Base-by-base conservation (phyloP, 1,140 invertebrate species). In the Aphaenogaster floridana region DNA sequence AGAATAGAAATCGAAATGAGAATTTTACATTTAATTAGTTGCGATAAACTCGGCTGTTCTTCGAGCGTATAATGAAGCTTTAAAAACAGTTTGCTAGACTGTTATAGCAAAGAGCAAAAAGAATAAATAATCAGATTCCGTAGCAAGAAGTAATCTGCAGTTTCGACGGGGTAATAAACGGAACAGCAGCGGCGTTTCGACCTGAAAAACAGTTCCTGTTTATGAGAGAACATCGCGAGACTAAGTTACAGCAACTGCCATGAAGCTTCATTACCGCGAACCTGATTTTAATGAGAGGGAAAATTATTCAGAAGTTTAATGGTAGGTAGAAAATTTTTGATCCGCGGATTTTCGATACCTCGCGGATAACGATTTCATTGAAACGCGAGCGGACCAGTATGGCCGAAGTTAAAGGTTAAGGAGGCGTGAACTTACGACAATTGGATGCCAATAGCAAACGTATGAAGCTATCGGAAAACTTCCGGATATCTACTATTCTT, bases 351-450 rank as follows among this genome's bases (percentile, higher is more conserved):
- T 68, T 88, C 81, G 90, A 91, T 91, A 90, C 80, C 66, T 77
- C 50, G 61, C 39, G 79, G 77, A 81, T 90, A 91, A 91, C 77
- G 77, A 90, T 88, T 90, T 83, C 64, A 77, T 69, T 36, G 81
- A 88, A 90, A 81, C 71, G 76, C 50, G 52, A 72, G 63, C 15
- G 52, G 21, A 57, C 86, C 45, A 15, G 77, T 21, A 39, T 42
- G 21, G 7, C 5, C 28, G 2, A 63, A 76, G 63, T 86, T 86
- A 77, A 86, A 78, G 76, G 86, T 86, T 90, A 91, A 88, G 59
- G 63, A 88, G 81, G 86, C 71, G 88, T 81, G 81, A 91, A 91
- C 89, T 88, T 91, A 81, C 88, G 88, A 87, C 88, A 90, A 91
- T 91, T 91, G 89, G 69, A 90, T 81, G 69, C 86, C 86, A 89